Evolutionary conservation across 2,888 invertebrate genomes (phyloP), one percentile per base, ranked within the genome.

Genomic region (Argyresthia goedartella): DNA sequence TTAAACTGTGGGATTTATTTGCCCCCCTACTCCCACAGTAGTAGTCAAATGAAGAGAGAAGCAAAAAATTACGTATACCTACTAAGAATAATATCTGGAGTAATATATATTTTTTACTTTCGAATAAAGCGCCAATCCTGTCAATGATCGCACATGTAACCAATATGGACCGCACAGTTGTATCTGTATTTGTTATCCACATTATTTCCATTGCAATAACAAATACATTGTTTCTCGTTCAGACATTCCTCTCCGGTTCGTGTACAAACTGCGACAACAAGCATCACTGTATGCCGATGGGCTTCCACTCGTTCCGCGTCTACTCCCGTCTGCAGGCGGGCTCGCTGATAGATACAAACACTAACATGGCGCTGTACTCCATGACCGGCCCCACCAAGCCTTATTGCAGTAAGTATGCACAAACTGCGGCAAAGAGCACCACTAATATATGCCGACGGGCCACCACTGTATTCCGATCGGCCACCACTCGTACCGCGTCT

Each of bases 381-480:
- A 89, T 93, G 68, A 96, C 95, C 0, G 92, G 91, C 8, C 86
- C 88, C 42, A 71, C 79, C 1, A 87, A 86, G 54, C 95, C 95
- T 11, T 96, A 88, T 75, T 96, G 96, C 75, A 91, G 95, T 92
- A 73, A 91, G 81, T 82, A 59, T 34, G 1, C n/a, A 43, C 91
- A 50, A 89, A 89, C 49, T 94, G 94, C 66, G 89, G 89, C 50
- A 87, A 89, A 57, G 90, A 89, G 36, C 91, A 91, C 62, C 84
- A 88, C 41, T 93, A n/a, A n/a, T n/a, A 93, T 65, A 84, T 93
- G 43, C 90, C 90, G 50, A 90, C 94, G 81, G 93, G 94, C 1
- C 89, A 87, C 62, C 84, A 88, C 41, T 93, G 93, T 65, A 84
- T 93, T 42, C 90, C 90, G 50, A 90, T 94, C 81, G 93, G 94